phyloP scores from a whole-genome alignment of 2,797 vertebrate genomes.

The Knipowitschia caucasica region DNA sequence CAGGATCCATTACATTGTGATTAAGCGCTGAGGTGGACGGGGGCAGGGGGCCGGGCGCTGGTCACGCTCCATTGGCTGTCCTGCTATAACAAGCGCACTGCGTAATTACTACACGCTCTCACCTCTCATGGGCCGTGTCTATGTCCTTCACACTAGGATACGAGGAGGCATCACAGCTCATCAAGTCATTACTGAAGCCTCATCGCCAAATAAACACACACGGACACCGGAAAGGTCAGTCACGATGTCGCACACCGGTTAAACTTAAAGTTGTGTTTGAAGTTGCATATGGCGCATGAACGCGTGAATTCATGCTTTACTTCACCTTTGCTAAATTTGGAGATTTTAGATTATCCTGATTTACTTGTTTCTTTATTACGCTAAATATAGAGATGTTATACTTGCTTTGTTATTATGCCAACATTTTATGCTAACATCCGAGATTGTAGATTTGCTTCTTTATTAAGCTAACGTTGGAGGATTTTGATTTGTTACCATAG shows the following conservation, averaged over 20 bases:
- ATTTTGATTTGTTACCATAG: too few species aligned
- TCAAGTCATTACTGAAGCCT: conserved; percentile 66
- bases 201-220: conserved; percentile 55
- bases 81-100: conserved; percentile 52
- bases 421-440: too few species aligned
- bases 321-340: too few species aligned
- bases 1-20: conserved; percentile 54
- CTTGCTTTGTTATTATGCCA: too few species aligned
- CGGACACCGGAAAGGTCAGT: conserved; percentile 48
- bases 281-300: too few species aligned
- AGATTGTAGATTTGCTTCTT: too few species aligned
- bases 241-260: conserved; percentile 6
- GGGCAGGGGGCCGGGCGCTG: conserved; percentile 52
- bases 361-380: too few species aligned
- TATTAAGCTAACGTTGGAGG: too few species aligned
- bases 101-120: conserved; percentile 68
- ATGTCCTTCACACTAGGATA: conserved; percentile 74
- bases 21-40: conserved; percentile 45
- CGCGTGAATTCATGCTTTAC: too few species aligned
- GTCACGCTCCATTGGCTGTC: conserved; percentile 49
- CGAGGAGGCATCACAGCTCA: conserved; percentile 60
- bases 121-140: conserved; percentile 62
- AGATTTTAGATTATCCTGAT: too few species aligned
- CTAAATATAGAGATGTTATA: too few species aligned
- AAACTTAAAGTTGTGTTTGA: not conserved